phyloP scores from a whole-genome alignment of 1,140 invertebrate genomes.

The Sycobia sp. region DNA sequence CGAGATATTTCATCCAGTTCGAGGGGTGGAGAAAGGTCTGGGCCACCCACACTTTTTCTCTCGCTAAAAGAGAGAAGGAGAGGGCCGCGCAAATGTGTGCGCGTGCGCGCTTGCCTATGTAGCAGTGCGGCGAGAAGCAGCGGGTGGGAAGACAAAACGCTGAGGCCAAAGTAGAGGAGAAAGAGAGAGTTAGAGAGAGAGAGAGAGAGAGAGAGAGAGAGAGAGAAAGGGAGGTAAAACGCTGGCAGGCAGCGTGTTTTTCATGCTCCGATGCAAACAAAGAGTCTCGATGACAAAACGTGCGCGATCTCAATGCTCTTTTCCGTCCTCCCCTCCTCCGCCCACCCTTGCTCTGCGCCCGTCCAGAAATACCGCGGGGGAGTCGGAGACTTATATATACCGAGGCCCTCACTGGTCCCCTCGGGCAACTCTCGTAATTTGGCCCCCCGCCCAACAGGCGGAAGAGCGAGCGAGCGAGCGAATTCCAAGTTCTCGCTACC shows the following conservation, averaged over 20 bases:
- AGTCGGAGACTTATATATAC: slow-evolving; percentile 46
- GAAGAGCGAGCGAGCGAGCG: not conserved
- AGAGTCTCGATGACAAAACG: slow-evolving; percentile 54
- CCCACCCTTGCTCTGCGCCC: too few species aligned
- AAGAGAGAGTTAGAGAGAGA: too few species aligned
- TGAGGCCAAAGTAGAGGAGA: not conserved
- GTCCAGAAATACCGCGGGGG: slow-evolving; percentile 40
- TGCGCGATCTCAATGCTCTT: slow-evolving; percentile 44
- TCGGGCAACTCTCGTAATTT: slow-evolving; percentile 44
- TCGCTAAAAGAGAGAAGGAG: slow-evolving; percentile 4
- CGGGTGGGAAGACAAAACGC: not conserved
- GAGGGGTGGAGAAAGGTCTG: not conserved
- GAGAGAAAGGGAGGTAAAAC: slow-evolving; percentile 30
- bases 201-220: slow-evolving; percentile 38
- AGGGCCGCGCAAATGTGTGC: too few species aligned
- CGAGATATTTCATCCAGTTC: slow-evolving; percentile 2
- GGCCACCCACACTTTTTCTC: too few species aligned
- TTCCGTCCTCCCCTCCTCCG: too few species aligned
- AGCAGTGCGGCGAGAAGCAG: too few species aligned
- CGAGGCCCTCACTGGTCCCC: slow-evolving; percentile 32
- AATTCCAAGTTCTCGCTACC: too few species aligned
- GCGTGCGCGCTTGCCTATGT: too few species aligned
- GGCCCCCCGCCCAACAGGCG: slow-evolving; percentile 33
- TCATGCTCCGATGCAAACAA: slow-evolving; percentile 51
- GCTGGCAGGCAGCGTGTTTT: slow-evolving; percentile 45